Evolutionary conservation across 1,140 invertebrate genomes (phyloP), one percentile per base, ranked within the genome.

Genomic region (Platorchestia sp.): DNA sequence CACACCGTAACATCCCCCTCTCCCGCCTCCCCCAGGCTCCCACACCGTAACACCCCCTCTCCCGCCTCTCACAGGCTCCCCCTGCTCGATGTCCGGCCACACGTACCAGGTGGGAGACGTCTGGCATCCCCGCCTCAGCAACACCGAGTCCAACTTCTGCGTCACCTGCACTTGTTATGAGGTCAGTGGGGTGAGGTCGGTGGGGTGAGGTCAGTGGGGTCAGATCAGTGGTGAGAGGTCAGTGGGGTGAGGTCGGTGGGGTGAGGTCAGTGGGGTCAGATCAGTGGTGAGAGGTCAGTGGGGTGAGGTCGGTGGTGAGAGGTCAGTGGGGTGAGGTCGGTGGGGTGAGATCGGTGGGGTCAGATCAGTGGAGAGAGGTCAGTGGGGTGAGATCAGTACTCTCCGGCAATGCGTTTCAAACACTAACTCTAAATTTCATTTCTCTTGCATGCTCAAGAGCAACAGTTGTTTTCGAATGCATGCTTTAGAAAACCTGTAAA

Each of bases 91-190:
- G 95, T 86, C 95, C 16, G 95, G 95, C 40, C 95, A 95, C 95
- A 90, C 87, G 0, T 95, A 95, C 87, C 45, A 95, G 42, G 59
- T 75, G 7, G 95, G 95, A 19, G 95, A 95, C 75, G 95, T 95
- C 16, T 95, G 95, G 95, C 95, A 95, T 43, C 95, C 59, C 0
- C 75, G 75, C 45, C 95, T 95, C 27, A 43, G 87, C 44, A 95
- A 90, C 95, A 87, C 95, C 43, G 87, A 86, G 59, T 95, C 95
- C 45, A 95, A 95, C 87, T 95, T 87, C 95, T 95, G 95, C 42
- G 95, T 95, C 40, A 95, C 95, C 14, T 95, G 95, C n/a, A 45
- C 44, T 10, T 95, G 95, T 44, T 45, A 95, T 45, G 95, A 95
- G 95, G 95, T 95, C 7, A 75, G 51, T 86, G 95, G 36, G n/a